phyloP scores from a whole-genome alignment of 2,888 invertebrate genomes.

The Lumbricus terrestris region DNA sequence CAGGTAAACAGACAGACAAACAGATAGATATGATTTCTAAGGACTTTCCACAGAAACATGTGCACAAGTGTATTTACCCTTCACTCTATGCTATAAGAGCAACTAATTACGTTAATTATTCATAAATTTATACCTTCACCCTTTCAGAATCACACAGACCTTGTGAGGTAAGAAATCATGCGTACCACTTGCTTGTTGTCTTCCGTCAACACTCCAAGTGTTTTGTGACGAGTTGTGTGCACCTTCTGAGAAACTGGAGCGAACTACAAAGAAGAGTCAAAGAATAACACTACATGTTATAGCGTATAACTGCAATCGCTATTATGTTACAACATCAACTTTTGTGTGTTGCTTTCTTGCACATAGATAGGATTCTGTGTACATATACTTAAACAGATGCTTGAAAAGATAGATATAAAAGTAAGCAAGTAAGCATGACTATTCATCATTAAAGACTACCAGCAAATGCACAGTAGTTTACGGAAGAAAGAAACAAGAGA shows the following conservation, averaged over 20 bases:
- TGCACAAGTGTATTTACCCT: background rate
- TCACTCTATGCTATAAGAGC: background rate
- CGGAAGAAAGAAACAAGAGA: too few relatives aligned
- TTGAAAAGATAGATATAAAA: too few relatives aligned
- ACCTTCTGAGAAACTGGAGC: conserved; percentile 87
- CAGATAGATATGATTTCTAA: background rate
- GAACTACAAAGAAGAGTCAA: conserved; percentile 65
- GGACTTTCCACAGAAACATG: background rate
- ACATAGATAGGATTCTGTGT: background rate
- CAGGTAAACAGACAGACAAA: too few relatives aligned
- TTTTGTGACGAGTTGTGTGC: conserved; percentile 79
- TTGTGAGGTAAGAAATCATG: conserved; percentile 8
- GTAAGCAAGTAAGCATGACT: too few relatives aligned
- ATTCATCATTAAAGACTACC: too few relatives aligned
- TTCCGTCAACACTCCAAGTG: conserved; percentile 72
- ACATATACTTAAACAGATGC: background rate
- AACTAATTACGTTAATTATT: background rate
- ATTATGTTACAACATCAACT: background rate
- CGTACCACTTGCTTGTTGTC: conserved; percentile 76
- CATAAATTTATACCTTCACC: background rate
- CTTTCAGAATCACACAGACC: background rate
- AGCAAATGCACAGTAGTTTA: too few relatives aligned
- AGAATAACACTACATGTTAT: background rate
- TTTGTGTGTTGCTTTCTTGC: background rate
- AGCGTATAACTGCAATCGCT: too few relatives aligned